A percentile compares a stretch with the other conserved stretches of the same genome.
Conservation (phyloP, 2,113 vertebrate genomes). For the Amazona vittata region DNA sequence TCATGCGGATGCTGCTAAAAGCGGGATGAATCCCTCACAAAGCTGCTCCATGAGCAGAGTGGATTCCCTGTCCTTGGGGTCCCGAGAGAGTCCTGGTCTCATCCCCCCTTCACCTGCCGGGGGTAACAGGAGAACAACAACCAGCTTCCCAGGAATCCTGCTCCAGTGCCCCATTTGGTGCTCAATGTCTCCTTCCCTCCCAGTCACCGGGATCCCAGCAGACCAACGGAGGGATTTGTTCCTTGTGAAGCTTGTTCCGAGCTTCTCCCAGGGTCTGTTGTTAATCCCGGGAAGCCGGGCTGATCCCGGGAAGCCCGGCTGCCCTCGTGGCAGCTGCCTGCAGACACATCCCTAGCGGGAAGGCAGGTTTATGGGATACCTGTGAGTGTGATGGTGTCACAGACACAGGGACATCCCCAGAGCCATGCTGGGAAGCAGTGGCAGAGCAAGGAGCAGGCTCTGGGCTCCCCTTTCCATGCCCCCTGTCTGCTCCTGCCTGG, state of each 20-base stretch:
- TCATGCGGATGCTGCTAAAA: neutral
- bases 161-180: rapidly evolving
- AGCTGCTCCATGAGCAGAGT: neutral
- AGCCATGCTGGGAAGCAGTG: neutral
- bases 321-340: neutral
- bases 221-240: neutral
- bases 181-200: neutral
- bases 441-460: neutral
- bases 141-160: rapidly evolving
- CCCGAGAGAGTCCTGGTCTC: neutral
- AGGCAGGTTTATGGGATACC: neutral
- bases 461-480: neutral
- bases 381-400: rapidly evolving
- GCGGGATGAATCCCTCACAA: neutral
- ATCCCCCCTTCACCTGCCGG: neutral
- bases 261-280: neutral
- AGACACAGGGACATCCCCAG: neutral
- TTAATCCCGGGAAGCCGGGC: neutral
- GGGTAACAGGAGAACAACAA: neutral
- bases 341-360: neutral
- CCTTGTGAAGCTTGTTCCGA: neutral
- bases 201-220: neutral
- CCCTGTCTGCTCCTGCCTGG: neutral
- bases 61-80: neutral
- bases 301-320: neutral